Conservation (phyloP, 2,888 invertebrate genomes). For the Zaprionus bogoriensis region DNA sequence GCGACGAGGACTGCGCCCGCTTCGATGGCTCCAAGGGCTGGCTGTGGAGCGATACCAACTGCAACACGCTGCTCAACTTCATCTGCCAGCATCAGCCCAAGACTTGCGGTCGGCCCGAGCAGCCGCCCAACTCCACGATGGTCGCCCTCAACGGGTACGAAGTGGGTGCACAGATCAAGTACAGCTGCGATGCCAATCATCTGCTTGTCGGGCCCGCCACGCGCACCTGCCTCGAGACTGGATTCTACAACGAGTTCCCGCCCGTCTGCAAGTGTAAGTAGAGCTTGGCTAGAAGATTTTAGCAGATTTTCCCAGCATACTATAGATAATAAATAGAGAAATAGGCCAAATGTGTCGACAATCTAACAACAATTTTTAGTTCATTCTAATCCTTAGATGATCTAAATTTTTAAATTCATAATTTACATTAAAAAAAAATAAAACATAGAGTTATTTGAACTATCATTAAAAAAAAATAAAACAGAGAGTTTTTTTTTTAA, state of each 20-base stretch:
- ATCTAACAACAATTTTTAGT: too few relatives aligned
- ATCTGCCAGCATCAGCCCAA: constrained; percentile 97
- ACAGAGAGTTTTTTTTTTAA: too few relatives aligned
- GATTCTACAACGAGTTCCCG: constrained; percentile 96
- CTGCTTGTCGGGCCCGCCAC: constrained; percentile 92
- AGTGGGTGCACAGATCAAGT: constrained; percentile 92
- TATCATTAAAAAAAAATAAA: too few relatives aligned
- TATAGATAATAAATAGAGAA: too few relatives aligned
- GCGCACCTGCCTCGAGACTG: constrained; percentile 93
- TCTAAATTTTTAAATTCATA: too few relatives aligned
- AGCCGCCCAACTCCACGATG: constrained; percentile 96
- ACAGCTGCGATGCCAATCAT: constrained; percentile 93
- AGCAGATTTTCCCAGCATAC: background rate
- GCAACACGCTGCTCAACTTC: constrained; percentile 91
- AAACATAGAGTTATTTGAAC: too few relatives aligned
- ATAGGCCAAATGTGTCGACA: too few relatives aligned
- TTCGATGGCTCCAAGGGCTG: constrained; percentile 97
- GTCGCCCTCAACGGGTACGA: constrained; percentile 88
- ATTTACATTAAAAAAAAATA: too few relatives aligned
- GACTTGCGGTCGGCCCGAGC: constrained; percentile 95
- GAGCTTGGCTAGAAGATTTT: background rate
- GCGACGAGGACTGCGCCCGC: constrained; percentile 92
- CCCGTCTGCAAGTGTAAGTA: constrained; percentile 94
- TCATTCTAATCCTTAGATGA: too few relatives aligned
- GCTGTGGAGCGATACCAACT: constrained; percentile 97